phyloP scores from a whole-genome alignment of 2,113 vertebrate species.

The Octodon degus region DNA sequence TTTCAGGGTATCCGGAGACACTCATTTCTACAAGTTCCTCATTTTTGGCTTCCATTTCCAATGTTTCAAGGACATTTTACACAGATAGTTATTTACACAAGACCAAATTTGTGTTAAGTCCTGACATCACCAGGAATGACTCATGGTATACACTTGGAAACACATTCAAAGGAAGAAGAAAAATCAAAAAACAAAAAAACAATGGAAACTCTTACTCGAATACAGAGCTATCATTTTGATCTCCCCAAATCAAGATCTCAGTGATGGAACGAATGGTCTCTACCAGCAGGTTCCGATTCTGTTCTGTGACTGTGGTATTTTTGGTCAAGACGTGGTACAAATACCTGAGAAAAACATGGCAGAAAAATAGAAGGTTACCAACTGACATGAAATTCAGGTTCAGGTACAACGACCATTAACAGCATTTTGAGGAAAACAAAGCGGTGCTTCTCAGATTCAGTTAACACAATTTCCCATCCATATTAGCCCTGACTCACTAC shows the following conservation, averaged over 20 bases:
- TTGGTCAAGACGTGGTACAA: conserved; percentile 98
- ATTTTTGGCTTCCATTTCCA: not conserved
- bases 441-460: not conserved
- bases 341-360: conserved; percentile 87
- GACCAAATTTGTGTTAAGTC: conserved; percentile 2
- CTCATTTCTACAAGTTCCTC: not conserved
- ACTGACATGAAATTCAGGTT: not conserved
- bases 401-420: not conserved
- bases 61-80: conserved; percentile 48
- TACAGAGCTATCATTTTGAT: conserved; percentile 99
- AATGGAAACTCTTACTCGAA: conserved; percentile 93
- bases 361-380: not conserved
- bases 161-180: conserved; percentile 30
- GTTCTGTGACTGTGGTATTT: conserved; percentile 98
- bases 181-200: not conserved
- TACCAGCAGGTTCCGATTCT: conserved; percentile 97
- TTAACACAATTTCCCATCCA: not conserved
- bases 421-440: not conserved
- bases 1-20: conserved; percentile 16
- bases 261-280: conserved; percentile 99
- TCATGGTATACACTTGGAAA: conserved; percentile 12
- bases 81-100: not conserved
- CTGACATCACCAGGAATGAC: conserved; percentile 51
- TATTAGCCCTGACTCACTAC: not conserved
- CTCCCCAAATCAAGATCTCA: conserved; percentile 99